A percentile compares a stretch with the other conserved stretches of the same genome.
Conservation (phyloP, 2,113 vertebrate genomes). For the Aphelocoma coerulescens region DNA sequence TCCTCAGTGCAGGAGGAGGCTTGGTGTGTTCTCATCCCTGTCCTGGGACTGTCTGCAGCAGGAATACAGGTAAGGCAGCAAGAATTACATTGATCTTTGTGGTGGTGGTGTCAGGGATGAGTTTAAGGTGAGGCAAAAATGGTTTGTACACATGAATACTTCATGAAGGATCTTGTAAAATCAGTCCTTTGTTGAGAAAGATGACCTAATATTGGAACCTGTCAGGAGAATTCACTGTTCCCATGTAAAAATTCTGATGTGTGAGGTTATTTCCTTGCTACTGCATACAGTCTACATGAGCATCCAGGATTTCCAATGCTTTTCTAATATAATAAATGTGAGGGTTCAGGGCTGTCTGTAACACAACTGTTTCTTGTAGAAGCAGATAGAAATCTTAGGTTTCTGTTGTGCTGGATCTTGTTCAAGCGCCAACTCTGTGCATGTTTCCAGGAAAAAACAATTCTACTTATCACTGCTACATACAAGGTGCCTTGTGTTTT, state of each 20-base stretch:
- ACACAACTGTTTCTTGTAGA: neutral
- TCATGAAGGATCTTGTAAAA: neutral
- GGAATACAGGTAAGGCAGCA: neutral
- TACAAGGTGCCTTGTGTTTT: neutral
- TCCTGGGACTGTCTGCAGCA: neutral
- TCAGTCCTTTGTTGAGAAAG: neutral
- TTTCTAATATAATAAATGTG: neutral
- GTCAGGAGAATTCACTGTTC: neutral
- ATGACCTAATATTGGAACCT: neutral
- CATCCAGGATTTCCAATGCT: neutral
- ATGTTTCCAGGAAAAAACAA: neutral
- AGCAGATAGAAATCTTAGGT: neutral
- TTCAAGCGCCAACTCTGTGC: neutral
- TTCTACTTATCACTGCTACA: neutral
- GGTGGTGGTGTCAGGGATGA: neutral
- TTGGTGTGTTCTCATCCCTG: rapidly evolving
- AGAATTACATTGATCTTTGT: rapidly evolving
- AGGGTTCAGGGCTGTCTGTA: neutral
- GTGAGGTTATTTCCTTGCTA: neutral
- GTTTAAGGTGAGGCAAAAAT: neutral
- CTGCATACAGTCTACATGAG: rapidly evolving
- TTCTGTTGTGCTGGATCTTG: neutral
- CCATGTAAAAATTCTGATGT: neutral
- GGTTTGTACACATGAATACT: rapidly evolving
- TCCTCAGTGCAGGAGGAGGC: rapidly evolving